Percentiles rank a stretch among this genome's conserved stretches.
Evolutionary conservation across 2,113 vertebrate species (phyloP).

Genomic region (Thalassoma bifasciatum): DNA sequence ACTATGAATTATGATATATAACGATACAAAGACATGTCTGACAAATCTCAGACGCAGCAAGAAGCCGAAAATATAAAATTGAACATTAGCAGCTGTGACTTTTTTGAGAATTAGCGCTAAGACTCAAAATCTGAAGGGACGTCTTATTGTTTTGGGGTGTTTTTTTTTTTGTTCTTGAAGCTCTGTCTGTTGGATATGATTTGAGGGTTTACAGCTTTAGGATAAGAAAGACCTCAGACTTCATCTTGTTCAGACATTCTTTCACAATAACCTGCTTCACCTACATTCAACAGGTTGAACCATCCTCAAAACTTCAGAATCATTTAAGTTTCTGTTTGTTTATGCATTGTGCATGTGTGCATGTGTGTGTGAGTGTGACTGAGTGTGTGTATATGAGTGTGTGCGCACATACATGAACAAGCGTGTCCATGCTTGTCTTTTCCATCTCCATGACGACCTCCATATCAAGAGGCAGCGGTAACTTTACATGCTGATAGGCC

Average conservation of each 20-base stretch:
- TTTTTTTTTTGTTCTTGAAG: slow-evolving; percentile 14
- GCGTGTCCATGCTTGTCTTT: slow-evolving; percentile 67
- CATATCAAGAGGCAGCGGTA: slow-evolving; percentile 69
- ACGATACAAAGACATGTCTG: neutral
- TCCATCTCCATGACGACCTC: slow-evolving; percentile 76
- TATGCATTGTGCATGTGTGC: slow-evolving; percentile 4
- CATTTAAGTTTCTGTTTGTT: slow-evolving; percentile 10
- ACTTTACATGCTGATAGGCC: slow-evolving; percentile 72
- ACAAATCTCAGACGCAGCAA: slow-evolving; percentile 26
- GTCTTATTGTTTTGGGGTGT: neutral
- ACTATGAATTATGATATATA: slow-evolving; percentile 43
- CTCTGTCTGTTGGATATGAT: neutral
- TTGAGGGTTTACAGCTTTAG: neutral
- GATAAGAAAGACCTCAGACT: neutral
- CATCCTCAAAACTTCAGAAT: slow-evolving; percentile 27
- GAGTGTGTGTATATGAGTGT: neutral
- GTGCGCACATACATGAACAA: slow-evolving; percentile 17
- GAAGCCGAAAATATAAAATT: slow-evolving; percentile 31
- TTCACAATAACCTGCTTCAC: neutral
- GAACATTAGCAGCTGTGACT: slow-evolving; percentile 24
- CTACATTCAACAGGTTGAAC: slow-evolving; percentile 69
- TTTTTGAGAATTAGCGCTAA: slow-evolving; percentile 9
- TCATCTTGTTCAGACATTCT: neutral
- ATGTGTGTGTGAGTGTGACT: too few species aligned
- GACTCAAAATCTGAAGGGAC: slow-evolving; percentile 9